Base-by-base conservation (phyloP, 1,140 invertebrate genomes). In the Eurosta solidaginis region DNA sequence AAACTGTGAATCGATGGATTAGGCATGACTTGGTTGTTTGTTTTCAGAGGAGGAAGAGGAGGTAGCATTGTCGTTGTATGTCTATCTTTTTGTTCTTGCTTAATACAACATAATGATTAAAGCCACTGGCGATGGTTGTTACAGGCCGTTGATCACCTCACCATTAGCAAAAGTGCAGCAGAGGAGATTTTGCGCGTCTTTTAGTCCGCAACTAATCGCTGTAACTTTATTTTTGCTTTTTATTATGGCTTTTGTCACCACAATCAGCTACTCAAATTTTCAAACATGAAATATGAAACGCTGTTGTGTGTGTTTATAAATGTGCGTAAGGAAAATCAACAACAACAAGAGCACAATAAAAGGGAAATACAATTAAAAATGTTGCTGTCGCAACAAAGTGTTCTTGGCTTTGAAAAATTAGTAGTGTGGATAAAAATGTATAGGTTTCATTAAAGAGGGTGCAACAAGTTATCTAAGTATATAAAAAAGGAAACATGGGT, bases 371-470 rank as follows among this genome's bases (percentile, higher is more conserved):
- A 20, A 20, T 68, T 29, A n/a, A 36, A 36, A 27, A 20, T 40
- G 3, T n/a, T n/a, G 17, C 33, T 40, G 33, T 33, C 6, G 33
- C 59, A 42, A 27, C 29, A 33, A 17, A 33, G 54, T 59, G 59
- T 68, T 68, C 59, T 68, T 40, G 59, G 59, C 59, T 68, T 68
- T 68, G 59, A 68, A 68, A 68, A 20, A 9, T 36, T 36, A n/a
- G n/a, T n/a, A n/a, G n/a, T n/a, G n/a, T n/a, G n/a, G n/a, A n/a
- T n/a, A n/a, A n/a, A n/a, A n/a, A n/a, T n/a, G n/a, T n/a, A n/a
- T n/a, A n/a, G n/a, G n/a, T n/a, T n/a, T n/a, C n/a, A n/a, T n/a
- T n/a, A n/a, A n/a, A n/a, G n/a, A n/a, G n/a, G n/a, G n/a, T n/a
- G n/a, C n/a, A n/a, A n/a, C n/a, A n/a, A n/a, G n/a, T n/a, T n/a